Percentiles rank a stretch among this genome's conserved stretches.
Conservation (phyloP, 2,797 vertebrate species). For the Acanthis flammea region DNA sequence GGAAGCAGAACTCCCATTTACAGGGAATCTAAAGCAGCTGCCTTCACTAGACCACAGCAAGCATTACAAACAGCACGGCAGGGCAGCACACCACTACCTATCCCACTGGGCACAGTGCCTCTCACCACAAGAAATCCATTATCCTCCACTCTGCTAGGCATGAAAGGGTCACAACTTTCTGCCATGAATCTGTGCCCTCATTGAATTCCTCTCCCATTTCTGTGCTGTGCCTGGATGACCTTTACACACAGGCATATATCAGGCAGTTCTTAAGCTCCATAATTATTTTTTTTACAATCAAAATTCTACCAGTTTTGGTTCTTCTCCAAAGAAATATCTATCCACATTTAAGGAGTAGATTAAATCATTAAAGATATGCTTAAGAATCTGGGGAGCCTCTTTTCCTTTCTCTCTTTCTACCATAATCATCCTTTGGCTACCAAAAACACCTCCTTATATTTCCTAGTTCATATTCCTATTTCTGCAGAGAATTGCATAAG, state of each 20-base stretch:
- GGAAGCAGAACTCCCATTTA: not conserved
- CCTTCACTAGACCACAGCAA: not conserved
- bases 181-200: not conserved
- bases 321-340: not conserved
- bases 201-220: not conserved
- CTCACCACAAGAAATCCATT: not conserved
- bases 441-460: rapidly evolving
- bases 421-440: not conserved
- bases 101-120: not conserved
- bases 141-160: not conserved
- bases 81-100: not conserved
- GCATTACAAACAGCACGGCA: rapidly evolving
- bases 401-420: not conserved
- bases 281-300: not conserved
- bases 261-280: not conserved
- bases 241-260: not conserved
- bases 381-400: not conserved
- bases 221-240: not conserved
- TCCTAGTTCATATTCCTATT: not conserved
- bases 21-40: not conserved
- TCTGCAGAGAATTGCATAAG: not conserved
- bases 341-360: not conserved
- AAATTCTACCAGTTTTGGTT: not conserved
- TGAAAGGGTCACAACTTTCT: not conserved
- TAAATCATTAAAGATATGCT: not conserved